Conservation (phyloP, 1,140 invertebrate genomes). For the Portunus trituberculatus region DNA sequence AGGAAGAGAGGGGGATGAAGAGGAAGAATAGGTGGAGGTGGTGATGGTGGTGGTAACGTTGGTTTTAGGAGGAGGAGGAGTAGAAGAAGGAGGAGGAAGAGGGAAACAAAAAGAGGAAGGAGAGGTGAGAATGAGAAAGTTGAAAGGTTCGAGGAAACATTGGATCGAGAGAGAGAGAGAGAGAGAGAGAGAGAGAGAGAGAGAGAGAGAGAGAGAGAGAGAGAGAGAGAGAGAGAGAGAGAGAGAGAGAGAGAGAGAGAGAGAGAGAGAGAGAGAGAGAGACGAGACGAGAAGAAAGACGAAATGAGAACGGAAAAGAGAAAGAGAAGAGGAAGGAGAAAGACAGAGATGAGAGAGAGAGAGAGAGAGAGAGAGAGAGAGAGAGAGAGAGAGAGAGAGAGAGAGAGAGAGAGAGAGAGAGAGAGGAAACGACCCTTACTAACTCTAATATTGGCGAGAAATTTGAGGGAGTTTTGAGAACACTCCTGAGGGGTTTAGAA, state of each 20-base stretch:
- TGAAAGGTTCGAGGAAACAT: not conserved
- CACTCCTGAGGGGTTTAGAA: not conserved
- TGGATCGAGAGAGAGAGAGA: not conserved
- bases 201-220: not conserved
- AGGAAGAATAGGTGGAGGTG: not conserved
- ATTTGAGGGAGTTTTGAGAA: not conserved
- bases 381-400: not conserved
- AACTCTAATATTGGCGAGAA: too few species aligned
- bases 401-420: not conserved
- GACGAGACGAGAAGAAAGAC: not conserved
- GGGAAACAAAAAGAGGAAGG: not conserved
- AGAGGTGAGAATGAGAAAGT: not conserved
- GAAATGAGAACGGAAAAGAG: not conserved
- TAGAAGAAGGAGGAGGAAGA: not conserved
- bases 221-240: not conserved
- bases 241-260: not conserved
- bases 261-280: not conserved
- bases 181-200: not conserved
- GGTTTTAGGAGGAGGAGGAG: not conserved
- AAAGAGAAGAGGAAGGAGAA: not conserved
- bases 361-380: not conserved
- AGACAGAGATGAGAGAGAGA: not conserved
- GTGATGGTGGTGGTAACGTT: not conserved
- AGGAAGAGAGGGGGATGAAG: not conserved
- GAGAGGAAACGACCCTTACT: not conserved